A percentile compares a stretch with the other conserved stretches of the same genome.
Conservation (phyloP, 2,888 invertebrate species). For the Patella ulyssiponensis region DNA sequence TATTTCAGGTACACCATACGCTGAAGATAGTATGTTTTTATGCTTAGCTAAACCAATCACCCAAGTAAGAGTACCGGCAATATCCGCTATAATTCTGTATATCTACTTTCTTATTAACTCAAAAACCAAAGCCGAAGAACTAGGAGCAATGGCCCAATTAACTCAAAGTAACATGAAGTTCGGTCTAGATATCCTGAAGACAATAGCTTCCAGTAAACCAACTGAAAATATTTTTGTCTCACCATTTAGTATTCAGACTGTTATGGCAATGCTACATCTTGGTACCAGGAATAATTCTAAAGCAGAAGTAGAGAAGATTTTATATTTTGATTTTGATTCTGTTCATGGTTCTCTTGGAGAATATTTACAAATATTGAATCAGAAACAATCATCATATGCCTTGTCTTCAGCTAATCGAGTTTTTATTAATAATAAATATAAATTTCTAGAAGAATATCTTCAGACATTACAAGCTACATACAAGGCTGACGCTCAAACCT, state of each 20-base stretch:
- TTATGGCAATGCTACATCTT: constrained; percentile 70
- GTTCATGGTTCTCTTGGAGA: constrained; percentile 40
- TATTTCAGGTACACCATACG: too few species aligned
- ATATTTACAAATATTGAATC: constrained; percentile 39
- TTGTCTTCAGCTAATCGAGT: constrained; percentile 62
- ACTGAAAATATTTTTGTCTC: constrained; percentile 67
- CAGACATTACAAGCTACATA: constrained; percentile 42
- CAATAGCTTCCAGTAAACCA: constrained; percentile 8
- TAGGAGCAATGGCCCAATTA: constrained; percentile 13
- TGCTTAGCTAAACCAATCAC: too few species aligned
- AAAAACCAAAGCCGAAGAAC: too few species aligned
- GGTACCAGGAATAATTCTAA: constrained; percentile 70
- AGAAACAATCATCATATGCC: constrained; percentile 40
- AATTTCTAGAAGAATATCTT: constrained; percentile 51
- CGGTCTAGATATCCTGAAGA: constrained; percentile 31
- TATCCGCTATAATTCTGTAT: too few species aligned
- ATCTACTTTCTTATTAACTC: too few species aligned
- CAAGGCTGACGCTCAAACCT: constrained; percentile 58
- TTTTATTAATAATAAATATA: constrained; percentile 46
- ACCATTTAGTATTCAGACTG: constrained; percentile 71
- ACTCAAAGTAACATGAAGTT: constrained; percentile 34
- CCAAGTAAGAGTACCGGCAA: too few species aligned
- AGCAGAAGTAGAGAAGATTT: constrained; percentile 56
- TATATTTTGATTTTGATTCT: constrained; percentile 39
- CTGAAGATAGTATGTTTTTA: too few species aligned